phyloP scores from a whole-genome alignment of 1,140 invertebrate species.

The Bombus soroeensis region DNA sequence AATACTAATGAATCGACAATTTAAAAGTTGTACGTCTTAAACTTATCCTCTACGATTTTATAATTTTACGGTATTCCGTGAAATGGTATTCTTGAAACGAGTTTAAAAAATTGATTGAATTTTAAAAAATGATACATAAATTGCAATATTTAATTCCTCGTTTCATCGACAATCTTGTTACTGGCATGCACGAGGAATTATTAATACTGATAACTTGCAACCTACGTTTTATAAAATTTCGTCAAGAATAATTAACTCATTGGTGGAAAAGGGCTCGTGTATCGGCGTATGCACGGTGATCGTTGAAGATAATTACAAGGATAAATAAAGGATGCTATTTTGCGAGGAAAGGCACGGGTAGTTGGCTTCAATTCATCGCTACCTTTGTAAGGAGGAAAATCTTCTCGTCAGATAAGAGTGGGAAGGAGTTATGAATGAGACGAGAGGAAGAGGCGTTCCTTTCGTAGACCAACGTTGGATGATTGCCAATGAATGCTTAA shows the following conservation, averaged over 20 bases:
- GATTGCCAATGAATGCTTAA: slow-evolving; percentile 81
- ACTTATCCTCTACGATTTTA: neutral
- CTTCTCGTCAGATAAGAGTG: neutral
- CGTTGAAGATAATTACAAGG: neutral
- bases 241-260: neutral
- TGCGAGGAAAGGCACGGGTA: too few species aligned
- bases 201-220: neutral
- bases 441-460: slow-evolving; percentile 11
- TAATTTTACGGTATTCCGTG: too few species aligned
- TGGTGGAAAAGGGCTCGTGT: too few species aligned
- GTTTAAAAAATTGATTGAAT: too few species aligned
- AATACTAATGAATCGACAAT: too few species aligned
- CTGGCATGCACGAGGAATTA: too few species aligned
- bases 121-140: too few species aligned
- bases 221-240: neutral
- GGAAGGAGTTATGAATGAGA: neutral
- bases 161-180: too few species aligned
- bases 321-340: neutral
- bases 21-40: neutral
- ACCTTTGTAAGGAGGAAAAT: slow-evolving; percentile 12
- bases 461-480: slow-evolving; percentile 68
- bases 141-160: too few species aligned
- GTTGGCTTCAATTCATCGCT: neutral
- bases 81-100: too few species aligned
- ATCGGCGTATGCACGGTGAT: too few species aligned